A percentile compares a stretch with the other conserved stretches of the same genome.
phyloP scores from a whole-genome alignment of 2,113 vertebrate species.

The Leucoraja erinaceus region DNA sequence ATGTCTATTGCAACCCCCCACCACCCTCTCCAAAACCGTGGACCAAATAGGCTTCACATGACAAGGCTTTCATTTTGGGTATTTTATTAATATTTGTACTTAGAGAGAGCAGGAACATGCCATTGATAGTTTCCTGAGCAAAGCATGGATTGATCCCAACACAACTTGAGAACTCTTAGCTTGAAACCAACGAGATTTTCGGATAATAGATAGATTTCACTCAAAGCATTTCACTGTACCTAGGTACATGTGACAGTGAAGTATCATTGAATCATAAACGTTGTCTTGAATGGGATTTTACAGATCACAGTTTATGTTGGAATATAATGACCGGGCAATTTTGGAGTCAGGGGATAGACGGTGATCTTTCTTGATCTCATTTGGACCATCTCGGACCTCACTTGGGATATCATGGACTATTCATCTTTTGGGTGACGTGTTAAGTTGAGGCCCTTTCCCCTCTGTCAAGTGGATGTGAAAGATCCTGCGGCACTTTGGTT shows the following conservation, averaged over 20 bases:
- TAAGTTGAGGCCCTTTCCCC: no score
- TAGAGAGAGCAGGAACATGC: neutral
- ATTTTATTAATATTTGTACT: neutral
- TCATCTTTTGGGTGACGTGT: no score
- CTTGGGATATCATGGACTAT: no score
- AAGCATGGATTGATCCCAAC: neutral
- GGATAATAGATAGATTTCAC: slow-evolving; percentile 3
- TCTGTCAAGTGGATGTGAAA: no score
- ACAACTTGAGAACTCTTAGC: neutral
- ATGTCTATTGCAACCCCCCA: neutral
- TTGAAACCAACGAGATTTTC: slow-evolving; percentile 3
- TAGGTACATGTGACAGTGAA: neutral
- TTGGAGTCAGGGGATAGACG: no score
- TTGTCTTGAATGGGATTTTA: no score
- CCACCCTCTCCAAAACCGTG: neutral
- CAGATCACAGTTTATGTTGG: neutral
- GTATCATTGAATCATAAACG: no score
- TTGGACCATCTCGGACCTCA: no score
- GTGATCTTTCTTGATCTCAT: no score
- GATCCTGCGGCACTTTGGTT: no score
- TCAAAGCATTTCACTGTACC: neutral
- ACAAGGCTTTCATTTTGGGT: neutral
- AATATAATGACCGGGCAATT: no score
- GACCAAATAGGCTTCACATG: neutral
- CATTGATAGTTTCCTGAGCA: neutral